Evolutionary conservation across 2,113 vertebrate species (phyloP), one percentile per base, ranked within the genome.

Genomic region (Scalopus aquaticus): DNA sequence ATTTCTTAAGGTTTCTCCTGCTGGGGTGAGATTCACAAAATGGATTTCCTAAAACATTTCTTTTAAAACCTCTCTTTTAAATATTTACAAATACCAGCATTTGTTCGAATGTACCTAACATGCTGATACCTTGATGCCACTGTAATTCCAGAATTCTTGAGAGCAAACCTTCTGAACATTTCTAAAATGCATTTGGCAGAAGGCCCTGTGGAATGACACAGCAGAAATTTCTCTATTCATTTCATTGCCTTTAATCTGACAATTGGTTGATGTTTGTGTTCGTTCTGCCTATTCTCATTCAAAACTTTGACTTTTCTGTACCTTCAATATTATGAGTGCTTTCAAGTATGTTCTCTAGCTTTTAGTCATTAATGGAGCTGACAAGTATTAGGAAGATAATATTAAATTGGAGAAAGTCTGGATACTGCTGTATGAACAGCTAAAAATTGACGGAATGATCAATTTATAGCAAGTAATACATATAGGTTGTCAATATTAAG

Each of bases 111-210:
- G 39, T 32, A 81, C 6, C 5, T 74, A 73, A 64, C 35, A 73
- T 64, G 11, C 58, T 54, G 32, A 39, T 51, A 67, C 69, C 37
- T 91, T 28, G 72, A 95, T 88, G 76, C 20, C 35, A 77, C 37
- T 69, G 1, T 67, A 69, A 69, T 74, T 90, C 54, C 58, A 92
- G 20, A 85, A 85, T 92, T 67, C 22, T 76, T 88, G 37, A 80
- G 73, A 56, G 64, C 46, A 88, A 90, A 82, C 8, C n/a, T 93
- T 73, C 65, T 82, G 73, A 90, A 70, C 37, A 39, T 79, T 92
- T 81, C 42, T 37, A 30, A 84, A 95, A 73, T 20, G 44, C 20
- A 10, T 81, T 94, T 96, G 82, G 93, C 95, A 93, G 30, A 67
- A 90, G 22, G 65, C 84, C 81, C 7, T 35, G 10, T 7, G 28